Percentiles rank a stretch among this genome's conserved stretches.
These are phyloP conservation scores for Cyrtodaria siliqua DNA, from an alignment of 2,888 invertebrate species.

Conservation along the genomic window DNA sequence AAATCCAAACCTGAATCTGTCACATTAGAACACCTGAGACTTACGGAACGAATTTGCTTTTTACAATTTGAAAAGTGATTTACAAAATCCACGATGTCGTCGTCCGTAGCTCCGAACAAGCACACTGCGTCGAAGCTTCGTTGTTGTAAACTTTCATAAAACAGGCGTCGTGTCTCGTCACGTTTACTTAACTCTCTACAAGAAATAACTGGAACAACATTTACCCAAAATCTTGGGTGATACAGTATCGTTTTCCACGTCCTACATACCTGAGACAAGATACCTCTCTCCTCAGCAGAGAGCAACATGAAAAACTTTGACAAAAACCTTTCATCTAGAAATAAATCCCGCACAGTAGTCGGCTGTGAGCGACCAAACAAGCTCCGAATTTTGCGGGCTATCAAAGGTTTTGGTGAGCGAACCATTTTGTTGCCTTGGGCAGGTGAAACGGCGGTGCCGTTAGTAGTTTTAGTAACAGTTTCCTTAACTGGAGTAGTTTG, in stretches of 20 bases:
- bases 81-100: slow-evolving; percentile 95
- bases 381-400: slow-evolving; percentile 76
- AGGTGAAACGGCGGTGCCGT: slow-evolving; percentile 47
- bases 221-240: slow-evolving; percentile 95
- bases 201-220: slow-evolving; percentile 93
- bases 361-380: slow-evolving; percentile 74
- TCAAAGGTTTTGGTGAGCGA: slow-evolving; percentile 79
- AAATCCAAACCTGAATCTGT: slow-evolving; percentile 95
- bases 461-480: slow-evolving; percentile 40
- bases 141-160: slow-evolving; percentile 89
- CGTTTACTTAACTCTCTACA: slow-evolving; percentile 90
- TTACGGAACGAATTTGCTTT: slow-evolving; percentile 93
- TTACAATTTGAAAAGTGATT: slow-evolving; percentile 91
- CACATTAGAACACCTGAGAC: slow-evolving; percentile 95
- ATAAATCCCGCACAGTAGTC: slow-evolving; percentile 86
- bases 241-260: slow-evolving; percentile 96
- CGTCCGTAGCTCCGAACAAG: slow-evolving; percentile 94
- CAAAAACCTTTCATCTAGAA: slow-evolving; percentile 94
- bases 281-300: slow-evolving; percentile 90
- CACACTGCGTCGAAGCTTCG: slow-evolving; percentile 95
- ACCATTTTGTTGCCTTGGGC: slow-evolving; percentile 58
- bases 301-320: slow-evolving; percentile 90
- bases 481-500: slow-evolving; percentile 42
- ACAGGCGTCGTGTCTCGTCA: slow-evolving; percentile 86
- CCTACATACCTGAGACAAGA: slow-evolving; percentile 94